Conservation (phyloP, 2,888 invertebrate species). For the Pollenia angustigena region DNA sequence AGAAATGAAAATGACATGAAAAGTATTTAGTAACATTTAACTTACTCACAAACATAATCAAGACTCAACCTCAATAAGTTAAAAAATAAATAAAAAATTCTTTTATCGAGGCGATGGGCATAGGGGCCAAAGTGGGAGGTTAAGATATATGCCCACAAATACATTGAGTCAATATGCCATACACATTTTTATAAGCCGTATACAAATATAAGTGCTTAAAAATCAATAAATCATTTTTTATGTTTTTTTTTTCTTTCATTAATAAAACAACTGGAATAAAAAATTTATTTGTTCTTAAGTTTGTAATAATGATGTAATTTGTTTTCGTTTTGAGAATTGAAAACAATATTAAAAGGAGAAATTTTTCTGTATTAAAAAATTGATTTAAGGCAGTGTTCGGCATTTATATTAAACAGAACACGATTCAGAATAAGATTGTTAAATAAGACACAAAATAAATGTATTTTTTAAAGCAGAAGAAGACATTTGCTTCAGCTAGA, state of each 20-base stretch:
- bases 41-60: background rate
- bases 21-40: slow-evolving; percentile 62
- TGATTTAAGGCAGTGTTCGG: background rate
- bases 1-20: slow-evolving; percentile 63
- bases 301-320: background rate
- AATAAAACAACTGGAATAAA: slow-evolving; percentile 1
- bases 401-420: too few species aligned
- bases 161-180: slow-evolving; percentile 32
- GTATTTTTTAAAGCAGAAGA: too few species aligned
- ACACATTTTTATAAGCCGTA: slow-evolving; percentile 36
- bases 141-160: slow-evolving; percentile 13
- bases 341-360: too few species aligned
- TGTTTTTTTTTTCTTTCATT: background rate
- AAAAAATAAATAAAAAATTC: background rate
- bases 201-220: slow-evolving; percentile 48
- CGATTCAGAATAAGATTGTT: too few species aligned
- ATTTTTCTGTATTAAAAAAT: background rate
- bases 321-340: too few species aligned
- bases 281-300: slow-evolving; percentile 1
- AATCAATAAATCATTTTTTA: slow-evolving; percentile 57
- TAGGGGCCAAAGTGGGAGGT: background rate
- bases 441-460: too few species aligned
- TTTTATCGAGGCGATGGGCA: background rate
- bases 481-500: too few species aligned
- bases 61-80: slow-evolving; percentile 47